These are phyloP conservation scores for Oreochromis niloticus DNA, from an alignment of 2,113 vertebrate genomes.

Conservation along the genomic window DNA sequence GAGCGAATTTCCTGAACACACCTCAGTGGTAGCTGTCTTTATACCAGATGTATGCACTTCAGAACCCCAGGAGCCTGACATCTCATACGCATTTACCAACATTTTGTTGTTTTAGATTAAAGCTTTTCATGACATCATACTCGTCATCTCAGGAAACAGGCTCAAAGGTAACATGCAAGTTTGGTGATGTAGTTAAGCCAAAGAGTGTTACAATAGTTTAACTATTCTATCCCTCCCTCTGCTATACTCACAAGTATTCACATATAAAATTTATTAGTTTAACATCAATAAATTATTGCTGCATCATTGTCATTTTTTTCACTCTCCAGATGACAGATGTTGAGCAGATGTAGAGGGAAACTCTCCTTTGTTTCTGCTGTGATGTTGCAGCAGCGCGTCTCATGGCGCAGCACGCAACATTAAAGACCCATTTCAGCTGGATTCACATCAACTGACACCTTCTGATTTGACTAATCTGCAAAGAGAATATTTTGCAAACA, in stretches of 20 bases:
- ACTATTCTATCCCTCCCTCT: not conserved
- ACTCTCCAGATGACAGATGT: not conserved
- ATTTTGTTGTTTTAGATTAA: not conserved
- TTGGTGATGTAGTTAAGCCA: not conserved
- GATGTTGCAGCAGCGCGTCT: not conserved
- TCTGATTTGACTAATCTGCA: not conserved
- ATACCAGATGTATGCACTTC: not conserved
- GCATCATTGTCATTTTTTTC: not conserved
- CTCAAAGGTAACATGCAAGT: not conserved
- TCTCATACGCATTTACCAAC: not conserved
- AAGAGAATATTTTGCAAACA: not conserved
- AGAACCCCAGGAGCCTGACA: not conserved
- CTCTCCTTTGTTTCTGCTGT: not conserved
- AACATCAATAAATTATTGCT: slow-evolving; percentile 35
- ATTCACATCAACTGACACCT: not conserved
- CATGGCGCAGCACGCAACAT: not conserved
- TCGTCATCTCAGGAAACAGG: not conserved
- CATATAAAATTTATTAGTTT: slow-evolving; percentile 38
- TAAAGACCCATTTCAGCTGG: not conserved
- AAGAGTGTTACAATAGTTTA: not conserved
- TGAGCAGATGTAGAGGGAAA: not conserved
- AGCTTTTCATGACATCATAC: not conserved
- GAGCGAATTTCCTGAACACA: not conserved
- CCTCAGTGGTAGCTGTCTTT: not conserved
- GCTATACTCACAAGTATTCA: not conserved